Percentiles rank a stretch among this genome's conserved stretches.
Conservation (phyloP, 1,140 invertebrate species). For the Macrostomum lignano region DNA sequence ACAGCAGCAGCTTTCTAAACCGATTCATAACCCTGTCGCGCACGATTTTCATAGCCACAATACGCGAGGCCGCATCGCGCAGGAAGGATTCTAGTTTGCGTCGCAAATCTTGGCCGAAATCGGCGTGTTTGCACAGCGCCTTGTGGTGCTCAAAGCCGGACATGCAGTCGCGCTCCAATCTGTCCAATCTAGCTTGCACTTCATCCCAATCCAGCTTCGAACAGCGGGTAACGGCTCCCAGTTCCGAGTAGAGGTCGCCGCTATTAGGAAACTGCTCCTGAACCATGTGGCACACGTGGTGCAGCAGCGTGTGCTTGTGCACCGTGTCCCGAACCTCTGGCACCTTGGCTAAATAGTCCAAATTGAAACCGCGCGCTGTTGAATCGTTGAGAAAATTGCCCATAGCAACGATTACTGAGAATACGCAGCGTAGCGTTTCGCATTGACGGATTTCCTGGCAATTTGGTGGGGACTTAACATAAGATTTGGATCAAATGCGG, state of each 20-base stretch:
- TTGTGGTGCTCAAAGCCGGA: conserved; percentile 86
- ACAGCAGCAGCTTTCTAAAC: too few species aligned
- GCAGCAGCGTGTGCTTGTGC: conserved; percentile 79
- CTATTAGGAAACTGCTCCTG: conserved; percentile 69
- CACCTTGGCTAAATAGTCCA: conserved; percentile 85
- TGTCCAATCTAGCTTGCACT: conserved; percentile 38
- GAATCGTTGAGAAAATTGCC: conserved; percentile 87
- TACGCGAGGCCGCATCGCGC: too few species aligned
- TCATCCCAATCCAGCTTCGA: conserved; percentile 35
- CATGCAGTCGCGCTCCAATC: conserved; percentile 77
- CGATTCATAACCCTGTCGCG: too few species aligned
- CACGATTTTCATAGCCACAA: too few species aligned
- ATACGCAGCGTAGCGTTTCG: conserved; percentile 10
- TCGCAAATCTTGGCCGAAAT: too few species aligned
- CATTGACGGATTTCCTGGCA: background rate
- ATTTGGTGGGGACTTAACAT: too few species aligned
- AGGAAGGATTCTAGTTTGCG: too few species aligned
- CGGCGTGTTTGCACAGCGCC: conserved; percentile 74
- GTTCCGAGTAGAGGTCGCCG: conserved; percentile 84
- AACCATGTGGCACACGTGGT: conserved; percentile 84
- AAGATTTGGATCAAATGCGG: too few species aligned
- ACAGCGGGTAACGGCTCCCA: conserved; percentile 36
- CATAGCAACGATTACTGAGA: conserved; percentile 65
- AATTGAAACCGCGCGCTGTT: conserved; percentile 63
- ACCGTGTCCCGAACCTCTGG: conserved; percentile 97